Evolutionary conservation across 2,888 invertebrate species (phyloP), one percentile per base, ranked within the genome.

Genomic region (Stegophylla sp.): DNA sequence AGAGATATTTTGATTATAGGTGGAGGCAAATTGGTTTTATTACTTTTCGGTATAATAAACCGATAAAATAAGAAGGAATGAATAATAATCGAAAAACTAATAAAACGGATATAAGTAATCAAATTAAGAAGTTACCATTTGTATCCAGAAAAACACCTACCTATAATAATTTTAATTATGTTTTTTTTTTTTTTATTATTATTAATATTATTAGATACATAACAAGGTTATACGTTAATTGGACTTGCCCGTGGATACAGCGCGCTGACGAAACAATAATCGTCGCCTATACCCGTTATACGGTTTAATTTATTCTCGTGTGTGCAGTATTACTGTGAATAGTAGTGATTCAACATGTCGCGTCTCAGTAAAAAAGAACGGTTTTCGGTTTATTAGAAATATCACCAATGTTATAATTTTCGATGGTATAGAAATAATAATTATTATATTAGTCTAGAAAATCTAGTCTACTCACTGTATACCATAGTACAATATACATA

Each of bases 11-110:
- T 3, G 34, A 7, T 34, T 34, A 34, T 34, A 34, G 34, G 34
- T 7, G 7, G 34, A 7, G 4, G 7, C 41, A 51, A 64, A 76
- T 76, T 66, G 75, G 75, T 76, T 76, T 76, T 76, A 66, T 76
- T 64, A 66, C 75, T 41, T 64, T 73, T 51, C 3, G 64, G 64
- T 76, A 53, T 76, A 76, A 76, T 66, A 76, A 76, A 76, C 34
- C 10, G 66, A 76, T 66, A 66, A 66, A 66, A 73, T 9, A 41
- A 61, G 17, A 23, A 66, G n/a, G n/a, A n/a, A n/a, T n/a, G n/a
- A n/a, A 66, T 64, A 66, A 66, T 76, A 66, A 75, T 53, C 28
- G 75, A 43, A 43, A 66, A 76, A 53, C 53, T 12, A 66, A 20
- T 76, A 66, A 76, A 66, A 75, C 41, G 41, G 48, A 74, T 63